Evolutionary conservation across 2,113 vertebrate species (phyloP).

Genomic region (Entosphenus tridentatus): DNA sequence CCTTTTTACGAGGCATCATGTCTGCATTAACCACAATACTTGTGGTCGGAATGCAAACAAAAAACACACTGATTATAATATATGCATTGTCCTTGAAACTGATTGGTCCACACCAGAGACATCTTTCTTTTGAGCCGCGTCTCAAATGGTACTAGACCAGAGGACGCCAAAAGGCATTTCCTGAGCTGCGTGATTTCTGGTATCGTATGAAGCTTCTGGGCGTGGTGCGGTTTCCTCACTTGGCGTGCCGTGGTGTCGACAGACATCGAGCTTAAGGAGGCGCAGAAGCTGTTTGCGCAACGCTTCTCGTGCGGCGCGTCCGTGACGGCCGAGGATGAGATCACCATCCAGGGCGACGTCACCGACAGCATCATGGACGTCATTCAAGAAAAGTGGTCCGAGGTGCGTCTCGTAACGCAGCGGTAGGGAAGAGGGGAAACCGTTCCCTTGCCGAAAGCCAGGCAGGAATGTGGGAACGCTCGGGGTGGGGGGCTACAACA

Average conservation of each 20-base stretch:
- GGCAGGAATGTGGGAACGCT: not conserved
- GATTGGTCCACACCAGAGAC: too few relatives aligned
- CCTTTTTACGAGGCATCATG: too few relatives aligned
- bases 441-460: not conserved
- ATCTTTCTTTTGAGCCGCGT: slow-evolving; percentile 8
- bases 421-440: not conserved
- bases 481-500: not conserved
- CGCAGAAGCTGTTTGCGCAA: slow-evolving; percentile 97
- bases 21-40: too few relatives aligned
- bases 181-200: too few relatives aligned
- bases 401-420: slow-evolving; percentile 27
- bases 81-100: too few relatives aligned
- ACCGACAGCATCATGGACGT: slow-evolving; percentile 96
- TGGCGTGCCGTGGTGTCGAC: slow-evolving; percentile 7
- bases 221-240: too few relatives aligned
- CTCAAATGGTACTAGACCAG: too few relatives aligned
- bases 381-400: slow-evolving; percentile 96
- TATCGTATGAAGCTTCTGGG: too few relatives aligned
- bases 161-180: too few relatives aligned
- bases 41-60: too few relatives aligned
- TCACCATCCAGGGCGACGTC: slow-evolving; percentile 99
- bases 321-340: slow-evolving; percentile 89
- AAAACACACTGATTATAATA: too few relatives aligned
- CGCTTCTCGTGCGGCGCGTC: slow-evolving; percentile 98
- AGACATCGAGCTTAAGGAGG: slow-evolving; percentile 98